Evolutionary conservation across 2,797 vertebrate genomes (phyloP).

Genomic region (Apodemus agrarius): DNA sequence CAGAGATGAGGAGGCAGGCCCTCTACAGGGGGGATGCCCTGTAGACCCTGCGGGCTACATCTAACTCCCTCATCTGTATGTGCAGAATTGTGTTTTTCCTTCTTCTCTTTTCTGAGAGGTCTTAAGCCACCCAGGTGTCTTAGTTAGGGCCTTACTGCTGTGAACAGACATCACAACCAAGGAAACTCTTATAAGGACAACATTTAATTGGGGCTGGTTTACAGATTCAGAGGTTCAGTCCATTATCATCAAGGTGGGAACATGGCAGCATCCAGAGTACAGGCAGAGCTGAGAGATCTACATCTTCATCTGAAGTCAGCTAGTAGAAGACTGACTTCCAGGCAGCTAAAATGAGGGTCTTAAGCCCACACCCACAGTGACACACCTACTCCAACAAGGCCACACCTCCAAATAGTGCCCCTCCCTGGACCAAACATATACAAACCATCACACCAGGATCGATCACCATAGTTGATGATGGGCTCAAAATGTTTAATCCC

Average conservation of each 20-base stretch:
- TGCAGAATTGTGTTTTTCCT: background rate
- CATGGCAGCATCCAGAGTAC: background rate
- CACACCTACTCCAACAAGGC: background rate
- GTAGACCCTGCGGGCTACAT: background rate
- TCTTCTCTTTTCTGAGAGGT: background rate
- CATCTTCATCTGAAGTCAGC: background rate
- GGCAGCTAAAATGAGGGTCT: background rate
- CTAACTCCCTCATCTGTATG: background rate
- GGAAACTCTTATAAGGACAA: background rate
- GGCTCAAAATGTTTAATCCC: too few relatives aligned
- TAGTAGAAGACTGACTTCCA: background rate
- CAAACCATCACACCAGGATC: background rate
- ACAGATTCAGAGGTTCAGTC: background rate
- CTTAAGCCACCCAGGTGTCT: background rate
- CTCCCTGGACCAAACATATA: background rate
- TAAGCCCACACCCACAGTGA: background rate
- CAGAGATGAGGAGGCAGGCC: background rate
- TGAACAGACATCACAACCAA: background rate
- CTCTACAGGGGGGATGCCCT: too few relatives aligned
- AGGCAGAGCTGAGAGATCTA: background rate
- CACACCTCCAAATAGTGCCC: background rate
- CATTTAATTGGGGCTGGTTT: background rate
- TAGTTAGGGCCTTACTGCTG: background rate
- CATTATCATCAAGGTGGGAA: background rate
- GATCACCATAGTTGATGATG: background rate